These are phyloP conservation scores for Chaetura pelagica DNA, from an alignment of 2,113 vertebrate genomes.

Conservation along the genomic window DNA sequence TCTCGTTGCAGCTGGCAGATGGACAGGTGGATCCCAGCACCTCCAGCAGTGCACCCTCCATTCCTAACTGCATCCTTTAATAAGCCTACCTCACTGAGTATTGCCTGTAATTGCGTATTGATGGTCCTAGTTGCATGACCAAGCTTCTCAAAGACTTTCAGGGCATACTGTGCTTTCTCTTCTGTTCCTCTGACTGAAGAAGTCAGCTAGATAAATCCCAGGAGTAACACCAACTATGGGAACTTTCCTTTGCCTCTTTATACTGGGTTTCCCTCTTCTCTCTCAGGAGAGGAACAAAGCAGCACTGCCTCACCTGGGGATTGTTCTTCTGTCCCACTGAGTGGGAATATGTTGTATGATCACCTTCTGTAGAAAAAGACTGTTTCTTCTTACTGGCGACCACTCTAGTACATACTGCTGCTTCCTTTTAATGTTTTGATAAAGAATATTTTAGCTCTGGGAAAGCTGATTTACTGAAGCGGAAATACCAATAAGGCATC, in stretches of 20 bases:
- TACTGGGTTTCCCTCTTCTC: background rate
- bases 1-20: background rate
- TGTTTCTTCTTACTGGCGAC: background rate
- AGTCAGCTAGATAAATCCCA: background rate
- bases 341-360: background rate
- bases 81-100: background rate
- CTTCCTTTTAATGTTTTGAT: background rate
- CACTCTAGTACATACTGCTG: background rate
- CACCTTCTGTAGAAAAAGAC: background rate
- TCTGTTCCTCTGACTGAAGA: background rate
- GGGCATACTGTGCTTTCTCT: background rate
- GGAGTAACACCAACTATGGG: accelerated
- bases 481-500: constrained; percentile 36
- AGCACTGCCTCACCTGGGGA: background rate
- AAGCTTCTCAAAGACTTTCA: background rate
- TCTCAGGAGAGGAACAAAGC: background rate
- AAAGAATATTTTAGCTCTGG: background rate
- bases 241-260: background rate
- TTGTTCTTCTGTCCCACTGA: background rate
- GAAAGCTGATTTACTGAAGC: constrained; percentile 6
- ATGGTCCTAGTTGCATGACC: background rate
- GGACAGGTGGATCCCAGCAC: accelerated
- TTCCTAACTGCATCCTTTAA: background rate
- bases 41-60: background rate
- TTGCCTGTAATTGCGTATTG: background rate